Conservation (phyloP, 2,797 vertebrate species). For the Poecile montanus region DNA sequence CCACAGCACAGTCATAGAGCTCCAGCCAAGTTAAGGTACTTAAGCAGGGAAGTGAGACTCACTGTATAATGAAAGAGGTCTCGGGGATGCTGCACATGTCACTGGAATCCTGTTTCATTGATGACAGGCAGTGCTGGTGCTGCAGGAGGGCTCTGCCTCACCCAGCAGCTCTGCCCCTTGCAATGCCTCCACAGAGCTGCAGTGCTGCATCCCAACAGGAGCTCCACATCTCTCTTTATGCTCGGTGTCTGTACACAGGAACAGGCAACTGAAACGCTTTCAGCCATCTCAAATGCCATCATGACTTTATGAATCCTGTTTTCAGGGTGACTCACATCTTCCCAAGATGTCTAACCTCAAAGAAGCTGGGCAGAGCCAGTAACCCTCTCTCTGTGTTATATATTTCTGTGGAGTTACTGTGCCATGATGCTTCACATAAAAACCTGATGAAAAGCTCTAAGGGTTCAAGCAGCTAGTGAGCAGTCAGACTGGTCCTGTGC, state of each 20-base stretch:
- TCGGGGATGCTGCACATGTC: neutral
- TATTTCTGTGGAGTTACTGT: neutral
- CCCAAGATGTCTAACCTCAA: fast-evolving
- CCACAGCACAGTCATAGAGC: neutral
- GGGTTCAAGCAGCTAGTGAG: fast-evolving
- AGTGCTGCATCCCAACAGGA: neutral
- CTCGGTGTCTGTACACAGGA: neutral
- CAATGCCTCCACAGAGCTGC: neutral
- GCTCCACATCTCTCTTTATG: neutral
- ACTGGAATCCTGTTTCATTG: neutral
- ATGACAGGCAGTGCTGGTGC: neutral
- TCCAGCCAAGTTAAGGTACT: neutral
- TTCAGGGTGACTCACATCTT: neutral
- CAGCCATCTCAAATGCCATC: neutral
- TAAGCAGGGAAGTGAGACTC: neutral
- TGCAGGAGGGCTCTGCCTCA: neutral
- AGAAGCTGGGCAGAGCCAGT: neutral
- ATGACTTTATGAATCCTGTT: neutral
- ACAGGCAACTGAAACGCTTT: neutral
- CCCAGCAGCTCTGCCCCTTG: neutral
- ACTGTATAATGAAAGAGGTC: neutral
- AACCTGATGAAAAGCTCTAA: neutral
- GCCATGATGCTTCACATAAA: neutral
- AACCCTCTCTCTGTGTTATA: neutral
- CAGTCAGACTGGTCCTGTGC: neutral